phyloP scores from a whole-genome alignment of 2,113 vertebrate genomes.

The Datnioides undecimradiatus region DNA sequence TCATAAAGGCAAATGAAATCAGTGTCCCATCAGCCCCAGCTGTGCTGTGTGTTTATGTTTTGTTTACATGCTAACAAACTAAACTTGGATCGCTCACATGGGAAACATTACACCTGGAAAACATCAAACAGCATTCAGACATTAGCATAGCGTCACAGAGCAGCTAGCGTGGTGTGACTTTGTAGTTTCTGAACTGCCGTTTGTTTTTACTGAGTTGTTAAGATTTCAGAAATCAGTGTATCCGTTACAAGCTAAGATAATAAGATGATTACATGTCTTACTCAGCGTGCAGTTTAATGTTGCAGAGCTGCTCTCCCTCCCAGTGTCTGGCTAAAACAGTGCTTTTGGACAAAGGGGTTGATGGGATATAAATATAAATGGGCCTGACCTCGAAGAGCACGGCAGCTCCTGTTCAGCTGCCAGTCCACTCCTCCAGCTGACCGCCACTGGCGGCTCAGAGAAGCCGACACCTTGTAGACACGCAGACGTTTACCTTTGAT shows the following conservation, averaged over 20 bases:
- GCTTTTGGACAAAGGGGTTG: neutral
- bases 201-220: neutral
- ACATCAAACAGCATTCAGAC: neutral
- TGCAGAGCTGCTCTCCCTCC: neutral
- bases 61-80: no score
- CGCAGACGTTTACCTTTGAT: conserved; percentile 53
- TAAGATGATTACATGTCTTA: fast-evolving
- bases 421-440: conserved; percentile 24
- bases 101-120: neutral
- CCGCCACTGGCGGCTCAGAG: conserved; percentile 27
- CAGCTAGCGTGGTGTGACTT: neutral
- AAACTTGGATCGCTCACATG: no score
- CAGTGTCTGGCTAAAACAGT: neutral
- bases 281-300: neutral
- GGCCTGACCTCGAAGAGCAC: conserved; percentile 28
- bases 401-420: conserved; percentile 28
- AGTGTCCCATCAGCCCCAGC: no score
- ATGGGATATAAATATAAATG: conserved; percentile 41
- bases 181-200: neutral
- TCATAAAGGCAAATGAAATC: no score
- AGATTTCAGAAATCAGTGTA: neutral
- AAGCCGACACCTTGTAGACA: conserved; percentile 52
- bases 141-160: neutral
- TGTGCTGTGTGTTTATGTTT: no score
- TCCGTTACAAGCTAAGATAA: neutral